Evolutionary conservation across 1,140 invertebrate genomes (phyloP).

Genomic region (Metopolophium dirhodum): DNA sequence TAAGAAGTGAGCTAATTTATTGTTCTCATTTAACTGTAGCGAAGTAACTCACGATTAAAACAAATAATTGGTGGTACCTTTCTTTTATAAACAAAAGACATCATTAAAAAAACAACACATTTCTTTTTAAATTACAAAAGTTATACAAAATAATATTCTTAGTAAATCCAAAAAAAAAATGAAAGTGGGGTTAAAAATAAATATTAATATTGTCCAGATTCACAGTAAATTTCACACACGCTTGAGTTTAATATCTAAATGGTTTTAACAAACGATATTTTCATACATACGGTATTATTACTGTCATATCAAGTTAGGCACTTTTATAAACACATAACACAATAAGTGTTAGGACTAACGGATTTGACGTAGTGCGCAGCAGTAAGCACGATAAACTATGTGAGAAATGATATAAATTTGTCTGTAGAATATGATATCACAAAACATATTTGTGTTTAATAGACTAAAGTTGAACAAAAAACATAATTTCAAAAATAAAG

Average conservation of each 20-base stretch:
- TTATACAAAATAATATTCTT: background rate
- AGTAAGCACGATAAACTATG: too few species aligned
- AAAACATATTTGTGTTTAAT: background rate
- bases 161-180: background rate
- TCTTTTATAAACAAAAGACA: background rate
- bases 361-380: too few species aligned
- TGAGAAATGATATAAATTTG: background rate
- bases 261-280: too few species aligned
- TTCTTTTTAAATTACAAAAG: background rate
- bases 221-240: background rate
- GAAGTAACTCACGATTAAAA: constrained; percentile 3
- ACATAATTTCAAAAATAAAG: too few species aligned
- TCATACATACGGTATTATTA: too few species aligned
- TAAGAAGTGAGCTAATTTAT: background rate
- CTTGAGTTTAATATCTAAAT: background rate
- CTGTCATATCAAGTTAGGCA: too few species aligned
- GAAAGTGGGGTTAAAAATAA: background rate
- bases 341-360: too few species aligned
- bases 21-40: background rate
- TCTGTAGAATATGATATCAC: background rate
- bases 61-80: background rate
- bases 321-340: too few species aligned
- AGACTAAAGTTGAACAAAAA: background rate
- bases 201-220: background rate
- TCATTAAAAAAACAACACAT: background rate